These are phyloP conservation scores for Oryzias dopingdopingensis DNA, from an alignment of 2,797 vertebrate genomes.

Conservation along the genomic window DNA sequence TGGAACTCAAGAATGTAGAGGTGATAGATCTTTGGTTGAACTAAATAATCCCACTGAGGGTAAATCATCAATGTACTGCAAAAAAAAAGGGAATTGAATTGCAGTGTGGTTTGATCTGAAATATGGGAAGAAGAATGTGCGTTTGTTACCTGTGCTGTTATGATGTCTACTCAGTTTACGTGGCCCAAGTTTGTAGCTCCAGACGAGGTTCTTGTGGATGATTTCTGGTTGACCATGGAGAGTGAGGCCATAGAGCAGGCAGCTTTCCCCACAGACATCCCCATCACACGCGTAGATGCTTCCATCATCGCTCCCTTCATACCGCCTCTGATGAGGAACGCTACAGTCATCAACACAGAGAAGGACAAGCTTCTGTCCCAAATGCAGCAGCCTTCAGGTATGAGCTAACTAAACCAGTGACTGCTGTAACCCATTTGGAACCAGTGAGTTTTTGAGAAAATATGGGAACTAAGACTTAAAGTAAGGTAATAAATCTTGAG, in stretches of 20 bases:
- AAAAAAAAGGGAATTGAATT: too few relatives aligned
- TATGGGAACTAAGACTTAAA: too few relatives aligned
- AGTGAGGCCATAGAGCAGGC: constrained; percentile 95
- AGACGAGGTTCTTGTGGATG: constrained; percentile 94
- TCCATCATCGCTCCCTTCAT: constrained; percentile 96
- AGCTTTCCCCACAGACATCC: constrained; percentile 88
- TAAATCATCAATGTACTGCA: too few relatives aligned
- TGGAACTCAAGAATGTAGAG: constrained; percentile 91
- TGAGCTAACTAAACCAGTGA: background rate
- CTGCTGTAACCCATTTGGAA: background rate
- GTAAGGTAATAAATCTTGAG: too few relatives aligned
- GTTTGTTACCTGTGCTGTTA: background rate
- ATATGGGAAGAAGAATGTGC: too few relatives aligned
- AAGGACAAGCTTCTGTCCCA: constrained; percentile 85
- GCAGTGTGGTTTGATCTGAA: too few relatives aligned
- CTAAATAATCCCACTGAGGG: too few relatives aligned
- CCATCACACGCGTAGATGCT: constrained; percentile 95
- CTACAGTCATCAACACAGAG: constrained; percentile 90
- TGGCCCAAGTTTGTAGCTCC: constrained; percentile 90
- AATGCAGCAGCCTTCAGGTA: constrained; percentile 79
- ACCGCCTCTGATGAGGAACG: constrained; percentile 91
- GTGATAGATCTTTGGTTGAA: constrained; percentile 61
- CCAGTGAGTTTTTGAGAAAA: too few relatives aligned
- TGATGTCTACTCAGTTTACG: constrained; percentile 82
- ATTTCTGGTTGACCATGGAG: constrained; percentile 98